Base-by-base conservation (phyloP, 2,888 invertebrate species). In the Didymodactylos carnosus region DNA sequence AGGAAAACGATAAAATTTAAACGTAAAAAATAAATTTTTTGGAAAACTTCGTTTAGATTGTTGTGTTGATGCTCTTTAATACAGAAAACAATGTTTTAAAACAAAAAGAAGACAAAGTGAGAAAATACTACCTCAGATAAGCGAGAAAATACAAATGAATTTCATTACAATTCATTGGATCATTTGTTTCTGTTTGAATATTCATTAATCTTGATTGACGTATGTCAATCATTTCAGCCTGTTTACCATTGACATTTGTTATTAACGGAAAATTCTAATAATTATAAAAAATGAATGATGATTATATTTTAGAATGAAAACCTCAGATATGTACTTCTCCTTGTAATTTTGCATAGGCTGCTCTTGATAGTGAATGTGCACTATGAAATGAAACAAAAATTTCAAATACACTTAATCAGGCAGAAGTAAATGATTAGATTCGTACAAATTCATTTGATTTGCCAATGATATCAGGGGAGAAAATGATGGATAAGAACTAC, bases 1-100 rank as follows among this genome's bases (percentile, higher is more conserved):
- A 6, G 83, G 83, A 77, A 84, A 85, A 25, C 85, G 80, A 78
- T 85, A 86, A 78, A 86, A 86, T 77, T 85, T 84, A 78, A 86
- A 83, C 0, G 85, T 84, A 79, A 86, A 85, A 79, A 84, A 86
- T 13, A 84, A 79, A 23, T 81, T 80, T 7, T 79, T 78, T 10
- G 75, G 75, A 10, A 72, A 39, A 70, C 62, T 53, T 49, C 69
- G 39, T 19, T 73, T 53, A 6, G 39, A 46, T 69, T 43, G 23
- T n/a, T n/a, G n/a, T n/a, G n/a, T n/a, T n/a, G n/a, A n/a, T n/a
- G n/a, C n/a, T n/a, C n/a, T n/a, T n/a, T n/a, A n/a, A n/a, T n/a
- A n/a, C n/a, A n/a, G 6, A 16, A 25, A n/a, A 35, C 7, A 16
- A n/a, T 14, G n/a, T 14, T 7, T 3, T 7, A 14, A 23, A 23